Conservation (phyloP, 2,888 invertebrate species). For the Aquatica leii region DNA sequence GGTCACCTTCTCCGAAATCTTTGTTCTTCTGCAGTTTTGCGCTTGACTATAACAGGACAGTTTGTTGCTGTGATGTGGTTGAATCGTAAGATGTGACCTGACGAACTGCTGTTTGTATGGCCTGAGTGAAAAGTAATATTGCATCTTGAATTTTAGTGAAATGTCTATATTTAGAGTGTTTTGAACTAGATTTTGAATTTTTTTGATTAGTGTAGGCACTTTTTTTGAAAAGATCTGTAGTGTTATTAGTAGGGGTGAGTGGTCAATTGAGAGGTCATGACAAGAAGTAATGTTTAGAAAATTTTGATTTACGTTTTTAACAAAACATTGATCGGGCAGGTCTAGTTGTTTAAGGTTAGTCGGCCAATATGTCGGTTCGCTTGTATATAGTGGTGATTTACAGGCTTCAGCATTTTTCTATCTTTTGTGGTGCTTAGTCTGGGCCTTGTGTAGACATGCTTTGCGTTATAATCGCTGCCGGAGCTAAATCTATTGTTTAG, state of each 20-base stretch:
- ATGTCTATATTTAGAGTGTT: not conserved
- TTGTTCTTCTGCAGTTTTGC: not conserved
- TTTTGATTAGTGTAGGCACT: too few relatives aligned
- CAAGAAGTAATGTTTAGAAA: too few relatives aligned
- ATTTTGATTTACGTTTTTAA: conserved; percentile 33
- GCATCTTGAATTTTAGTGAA: too few relatives aligned
- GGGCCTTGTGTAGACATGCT: not conserved
- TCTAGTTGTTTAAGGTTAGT: conserved; percentile 41
- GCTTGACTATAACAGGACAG: not conserved
- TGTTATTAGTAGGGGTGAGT: conserved; percentile 39
- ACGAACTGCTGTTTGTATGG: too few relatives aligned
- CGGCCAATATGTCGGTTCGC: conserved; percentile 41
- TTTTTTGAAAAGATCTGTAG: conserved; percentile 25
- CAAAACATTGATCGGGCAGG: conserved; percentile 44
- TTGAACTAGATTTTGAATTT: conserved; percentile 16
- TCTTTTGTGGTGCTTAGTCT: not conserved
- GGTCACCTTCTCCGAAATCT: not conserved
- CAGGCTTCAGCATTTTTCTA: not conserved
- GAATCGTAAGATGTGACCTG: too few relatives aligned
- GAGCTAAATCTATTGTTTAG: not conserved
- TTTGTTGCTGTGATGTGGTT: too few relatives aligned
- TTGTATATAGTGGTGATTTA: conserved; percentile 22
- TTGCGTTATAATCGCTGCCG: not conserved
- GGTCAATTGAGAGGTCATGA: conserved; percentile 36
- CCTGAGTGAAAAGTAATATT: too few relatives aligned